Conservation (phyloP, 2,888 invertebrate species). For the Epinotia brunnichana region DNA sequence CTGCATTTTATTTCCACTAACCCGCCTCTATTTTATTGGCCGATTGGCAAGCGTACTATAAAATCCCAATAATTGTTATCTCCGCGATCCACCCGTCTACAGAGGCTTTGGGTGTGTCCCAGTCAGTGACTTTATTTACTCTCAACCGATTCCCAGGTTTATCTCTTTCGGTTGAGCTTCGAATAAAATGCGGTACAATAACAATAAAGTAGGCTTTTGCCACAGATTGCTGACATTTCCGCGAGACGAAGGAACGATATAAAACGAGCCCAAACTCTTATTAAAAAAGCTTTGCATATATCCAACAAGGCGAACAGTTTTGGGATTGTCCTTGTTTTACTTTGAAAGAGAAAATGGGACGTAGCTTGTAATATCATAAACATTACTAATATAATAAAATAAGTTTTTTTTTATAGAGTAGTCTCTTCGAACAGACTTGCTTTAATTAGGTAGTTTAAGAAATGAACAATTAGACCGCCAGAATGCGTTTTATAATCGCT, state of each 20-base stretch:
- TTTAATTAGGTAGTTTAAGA: constrained; percentile 6
- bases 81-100: constrained; percentile 63
- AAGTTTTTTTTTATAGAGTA: neutral
- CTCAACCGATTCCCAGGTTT: constrained; percentile 74
- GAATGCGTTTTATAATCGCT: constrained; percentile 29
- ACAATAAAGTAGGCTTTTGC: constrained; percentile 79
- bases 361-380: constrained; percentile 28
- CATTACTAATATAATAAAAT: constrained; percentile 6
- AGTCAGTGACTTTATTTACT: constrained; percentile 72
- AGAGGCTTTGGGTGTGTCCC: constrained; percentile 56
- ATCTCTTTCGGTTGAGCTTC: constrained; percentile 68
- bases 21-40: constrained; percentile 54
- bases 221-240: constrained; percentile 79
- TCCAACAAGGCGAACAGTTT: constrained; percentile 58
- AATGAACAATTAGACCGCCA: constrained; percentile 36
- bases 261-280: constrained; percentile 71
- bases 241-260: constrained; percentile 69
- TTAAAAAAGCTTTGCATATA: constrained; percentile 76
- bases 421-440: neutral
- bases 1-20: constrained; percentile 47
- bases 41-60: constrained; percentile 60
- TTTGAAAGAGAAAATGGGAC: constrained; percentile 48
- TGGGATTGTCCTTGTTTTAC: constrained; percentile 50
- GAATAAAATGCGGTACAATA: constrained; percentile 77
- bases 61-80: constrained; percentile 76